Evolutionary conservation across 1,140 invertebrate species (phyloP).

Genomic region (Rhopalosiphum maidis): DNA sequence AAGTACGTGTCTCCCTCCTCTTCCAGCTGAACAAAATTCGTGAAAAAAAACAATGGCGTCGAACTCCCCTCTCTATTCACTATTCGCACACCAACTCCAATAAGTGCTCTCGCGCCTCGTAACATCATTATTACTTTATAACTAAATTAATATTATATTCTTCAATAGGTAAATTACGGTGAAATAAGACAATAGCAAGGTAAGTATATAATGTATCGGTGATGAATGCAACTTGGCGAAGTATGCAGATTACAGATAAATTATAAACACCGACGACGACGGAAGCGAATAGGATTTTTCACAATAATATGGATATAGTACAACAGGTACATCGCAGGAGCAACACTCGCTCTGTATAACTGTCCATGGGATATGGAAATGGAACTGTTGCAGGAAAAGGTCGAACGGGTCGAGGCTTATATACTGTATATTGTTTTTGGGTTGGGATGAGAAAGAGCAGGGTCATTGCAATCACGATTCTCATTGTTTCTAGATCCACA

Average conservation of each 20-base stretch:
- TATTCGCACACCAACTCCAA: not conserved
- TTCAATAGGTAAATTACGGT: too few relatives aligned
- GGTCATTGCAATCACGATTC: not conserved
- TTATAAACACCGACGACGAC: not conserved
- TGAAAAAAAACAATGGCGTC: constrained; percentile 33
- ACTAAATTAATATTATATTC: not conserved
- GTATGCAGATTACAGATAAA: too few relatives aligned
- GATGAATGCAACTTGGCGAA: too few relatives aligned
- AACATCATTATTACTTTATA: not conserved
- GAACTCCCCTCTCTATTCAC: not conserved
- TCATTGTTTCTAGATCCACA: not conserved
- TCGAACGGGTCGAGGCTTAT: not conserved
- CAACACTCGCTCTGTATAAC: not conserved
- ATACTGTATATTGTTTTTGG: not conserved
- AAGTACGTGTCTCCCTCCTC: not conserved
- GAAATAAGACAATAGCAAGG: too few relatives aligned
- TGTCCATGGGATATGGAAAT: not conserved
- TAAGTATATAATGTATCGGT: too few relatives aligned
- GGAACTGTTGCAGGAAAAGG: not conserved
- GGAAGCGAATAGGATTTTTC: not conserved
- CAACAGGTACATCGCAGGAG: too few relatives aligned
- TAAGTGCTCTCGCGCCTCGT: not conserved
- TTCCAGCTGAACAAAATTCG: not conserved
- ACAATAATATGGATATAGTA: too few relatives aligned
- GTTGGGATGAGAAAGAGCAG: not conserved